Conservation (phyloP, 2,888 invertebrate genomes). For the Resseliella maxima region DNA sequence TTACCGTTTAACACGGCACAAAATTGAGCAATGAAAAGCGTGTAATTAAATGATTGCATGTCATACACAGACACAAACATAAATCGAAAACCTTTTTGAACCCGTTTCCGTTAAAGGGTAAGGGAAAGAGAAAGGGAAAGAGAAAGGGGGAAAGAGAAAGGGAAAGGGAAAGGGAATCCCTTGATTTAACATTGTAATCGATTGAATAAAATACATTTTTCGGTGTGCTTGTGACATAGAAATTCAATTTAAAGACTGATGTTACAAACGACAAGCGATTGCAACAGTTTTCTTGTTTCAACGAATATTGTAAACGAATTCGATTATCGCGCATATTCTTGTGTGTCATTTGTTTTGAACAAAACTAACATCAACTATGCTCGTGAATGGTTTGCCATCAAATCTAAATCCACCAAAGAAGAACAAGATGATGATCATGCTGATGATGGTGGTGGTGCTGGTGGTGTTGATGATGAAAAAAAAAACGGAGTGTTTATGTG, state of each 20-base stretch:
- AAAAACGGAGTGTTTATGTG: not conserved
- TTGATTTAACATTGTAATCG: not conserved
- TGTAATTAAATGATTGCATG: not conserved
- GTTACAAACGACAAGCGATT: not conserved
- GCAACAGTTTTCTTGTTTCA: not conserved
- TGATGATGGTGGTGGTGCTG: too few relatives aligned
- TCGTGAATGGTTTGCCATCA: not conserved
- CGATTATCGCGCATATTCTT: slow-evolving; percentile 38
- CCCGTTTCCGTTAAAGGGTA: too few relatives aligned
- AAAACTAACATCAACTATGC: slow-evolving; percentile 38
- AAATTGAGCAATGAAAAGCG: not conserved
- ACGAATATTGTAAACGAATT: not conserved
- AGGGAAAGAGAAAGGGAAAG: too few relatives aligned
- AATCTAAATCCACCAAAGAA: not conserved
- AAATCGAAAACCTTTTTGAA: not conserved
- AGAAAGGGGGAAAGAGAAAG: too few relatives aligned
- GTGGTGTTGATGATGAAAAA: too few relatives aligned
- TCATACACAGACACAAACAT: not conserved
- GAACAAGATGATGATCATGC: too few relatives aligned
- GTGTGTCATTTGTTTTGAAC: not conserved
- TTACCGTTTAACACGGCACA: not conserved
- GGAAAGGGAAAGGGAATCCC: too few relatives aligned
- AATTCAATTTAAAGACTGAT: slow-evolving; percentile 19
- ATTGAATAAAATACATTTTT: not conserved
- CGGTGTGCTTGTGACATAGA: not conserved